Base-by-base conservation (phyloP, 2,113 vertebrate genomes). In the Pristiophorus japonicus region DNA sequence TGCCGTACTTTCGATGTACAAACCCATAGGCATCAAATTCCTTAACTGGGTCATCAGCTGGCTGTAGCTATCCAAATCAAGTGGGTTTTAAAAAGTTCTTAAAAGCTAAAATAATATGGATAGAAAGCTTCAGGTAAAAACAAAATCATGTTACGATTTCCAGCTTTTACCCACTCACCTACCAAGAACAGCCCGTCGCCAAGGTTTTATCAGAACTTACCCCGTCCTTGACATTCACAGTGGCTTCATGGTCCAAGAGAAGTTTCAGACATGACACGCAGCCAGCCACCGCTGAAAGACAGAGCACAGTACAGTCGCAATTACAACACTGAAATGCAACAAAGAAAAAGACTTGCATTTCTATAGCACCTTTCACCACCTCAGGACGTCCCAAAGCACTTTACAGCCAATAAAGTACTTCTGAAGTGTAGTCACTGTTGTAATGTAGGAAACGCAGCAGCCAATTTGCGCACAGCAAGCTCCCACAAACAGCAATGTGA, bases 251-350 rank as follows among this genome's bases (percentile, higher is more conserved):
- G 96, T 99, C 99, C 51, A 98, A 99, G 45, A 99, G 98, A 22
- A 99, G 98, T 95, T 99, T 99, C 94, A 99, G 98, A 42, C 98
- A 98, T 55, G 99, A 98, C 59, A 98, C 96, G 96, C 99, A 99
- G 96, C 99, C 99, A 0, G 98, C 99, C 98, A 99, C 99, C 14
- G 99, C 99, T 99, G 96, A 42, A 96, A 95, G 95, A 96, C 95
- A 96, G 94, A 73, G 5, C 87, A 95, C 16, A 20, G 59, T 12
- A 51, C 18, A 18, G 18, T 18, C 1, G 75, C 3, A 81, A 38
- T 38, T 20, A 91, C 59, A 91, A 22, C 16, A 10, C 14, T 18
- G 7, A 59, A 24, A n/a, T n/a, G n/a, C n/a, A n/a, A 34, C 47
- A 4, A 55, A 90, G 4, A 51, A 4, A 51, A 51, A 51, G 51